Base-by-base conservation (phyloP, 64 coral and sea anemone species). In the Pocillopora damicornis region DNA sequence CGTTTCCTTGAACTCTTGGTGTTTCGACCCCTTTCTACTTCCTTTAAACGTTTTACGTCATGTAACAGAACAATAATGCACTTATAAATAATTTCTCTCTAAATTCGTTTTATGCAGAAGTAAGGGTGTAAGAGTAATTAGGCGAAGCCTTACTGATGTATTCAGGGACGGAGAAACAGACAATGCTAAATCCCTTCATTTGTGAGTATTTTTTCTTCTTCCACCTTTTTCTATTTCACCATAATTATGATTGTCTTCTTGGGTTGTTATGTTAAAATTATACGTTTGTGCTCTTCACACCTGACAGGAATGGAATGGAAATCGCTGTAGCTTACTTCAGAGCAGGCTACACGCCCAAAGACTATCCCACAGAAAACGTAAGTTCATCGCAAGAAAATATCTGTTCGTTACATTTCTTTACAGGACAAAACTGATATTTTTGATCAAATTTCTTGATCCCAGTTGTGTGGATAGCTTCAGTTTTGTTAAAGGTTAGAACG, bases 241-340 rank as follows among this genome's bases (percentile, higher is more conserved):
- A 15, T 13, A 51, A 51, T 63, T 4, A 63, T 63, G 1, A 63
- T 63, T 63, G 12, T 15, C 16, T 63, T 13, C 61, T 8, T 13
- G 61, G 16, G 4, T 63, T 13, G 11, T 63, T 15, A 0, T 4
- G 61, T 63, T 15, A 15, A 63, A 63, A 63, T 63, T 17, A 63
- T 15, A 13, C 61, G 61, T 67, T 1, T 67, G 1, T 18, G 11
- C 35, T 56, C 18, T 57, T 83, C 37, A 63, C 58, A 12, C 5
- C 12, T 3, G 57, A 38, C 74, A 98, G 96, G 22, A 87, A 88
- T 88, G 88, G 93, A 10, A n/a, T 88, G 12, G 96, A 98, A 60
- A 84, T 98, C 87, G 96, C 93, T 13, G 96, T 98, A 12, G 93
- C 73, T 23, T 98, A 98, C 67, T 98, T 92, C 68, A 88, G 93